Base-by-base conservation (phyloP, 92 coral and sea anemone genomes). In the Umimayanthus chanpuru region DNA sequence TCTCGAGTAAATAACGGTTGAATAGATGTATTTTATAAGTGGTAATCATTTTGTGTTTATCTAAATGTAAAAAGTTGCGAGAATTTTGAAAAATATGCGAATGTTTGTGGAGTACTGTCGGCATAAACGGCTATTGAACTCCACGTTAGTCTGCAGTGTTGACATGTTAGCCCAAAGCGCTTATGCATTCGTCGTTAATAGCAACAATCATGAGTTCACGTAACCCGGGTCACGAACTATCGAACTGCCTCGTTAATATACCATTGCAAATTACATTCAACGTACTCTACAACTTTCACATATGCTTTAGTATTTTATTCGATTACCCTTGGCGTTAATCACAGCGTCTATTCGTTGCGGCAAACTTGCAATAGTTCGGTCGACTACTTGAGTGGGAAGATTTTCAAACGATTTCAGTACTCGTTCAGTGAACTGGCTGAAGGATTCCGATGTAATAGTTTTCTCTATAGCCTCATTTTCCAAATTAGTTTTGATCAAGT, bases 281-380 rank as follows among this genome's bases (percentile, higher is more conserved):
- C 66, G 66, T 58, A 15, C 66, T 15, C 0, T 58, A 15, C n/a
- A 20, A 15, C n/a, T 58, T 58, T 58, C n/a, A 58, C 9, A 58
- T 58, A 3, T 58, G 66, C 21, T 9, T 86, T 74, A 92, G 80
- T 92, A 92, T 73, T 86, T 89, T 73, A 73, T 80, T 77, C 94
- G 76, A 28, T 73, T 36, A 29, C 93, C 91, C 87, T 92, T 81
- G 58, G 81, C 72, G 56, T 83, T 73, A 38, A 90, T 39, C 47
- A 90, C 70, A 75, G 85, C 82, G 10, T 65, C 29, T 32, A 92
- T 90, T 50, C 91, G 64, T 76, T 85, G 80, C 58, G 90, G 89
- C 90, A 92, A 76, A 44, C 86, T 86, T n/a, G 76, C 79, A 11
- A 90, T 88, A 50, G 92, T 79, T 6, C 80, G 75, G 61, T 87